phyloP scores from a whole-genome alignment of 2,113 vertebrate genomes.

The Hippocampus comes region DNA sequence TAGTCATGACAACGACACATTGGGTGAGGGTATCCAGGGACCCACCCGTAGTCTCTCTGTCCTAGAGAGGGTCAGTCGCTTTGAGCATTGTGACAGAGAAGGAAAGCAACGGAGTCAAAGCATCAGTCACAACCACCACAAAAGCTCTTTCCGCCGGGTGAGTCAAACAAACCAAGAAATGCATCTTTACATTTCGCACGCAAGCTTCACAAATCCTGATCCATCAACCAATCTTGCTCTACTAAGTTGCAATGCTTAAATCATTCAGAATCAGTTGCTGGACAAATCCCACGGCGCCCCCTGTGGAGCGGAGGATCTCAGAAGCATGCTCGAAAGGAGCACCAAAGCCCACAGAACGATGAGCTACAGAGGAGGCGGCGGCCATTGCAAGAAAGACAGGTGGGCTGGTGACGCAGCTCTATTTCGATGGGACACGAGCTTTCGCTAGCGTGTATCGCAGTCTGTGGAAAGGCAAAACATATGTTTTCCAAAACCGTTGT shows the following conservation, averaged over 20 bases:
- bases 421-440: neutral
- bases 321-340: slow-evolving; percentile 57
- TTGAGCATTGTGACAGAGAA: slow-evolving; percentile 80
- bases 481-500: too few species aligned
- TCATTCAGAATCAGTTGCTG: slow-evolving; percentile 41
- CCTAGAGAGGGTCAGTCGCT: slow-evolving; percentile 85
- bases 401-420: slow-evolving; percentile 27
- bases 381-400: slow-evolving; percentile 45
- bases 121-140: slow-evolving; percentile 19
- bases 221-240: neutral
- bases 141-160: slow-evolving; percentile 44
- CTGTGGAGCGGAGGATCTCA: slow-evolving; percentile 70
- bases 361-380: slow-evolving; percentile 56
- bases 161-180: neutral
- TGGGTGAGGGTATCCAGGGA: slow-evolving; percentile 42
- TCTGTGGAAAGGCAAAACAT: too few species aligned
- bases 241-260: slow-evolving; percentile 10
- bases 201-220: neutral
- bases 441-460: too few species aligned
- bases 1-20: slow-evolving; percentile 35
- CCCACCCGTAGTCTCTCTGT: slow-evolving; percentile 76
- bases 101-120: slow-evolving; percentile 67
- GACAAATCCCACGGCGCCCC: slow-evolving; percentile 32
- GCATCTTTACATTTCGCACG: neutral
- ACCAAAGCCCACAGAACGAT: slow-evolving; percentile 50